phyloP scores from a whole-genome alignment of 2,797 vertebrate species.

The Danio tinwini region DNA sequence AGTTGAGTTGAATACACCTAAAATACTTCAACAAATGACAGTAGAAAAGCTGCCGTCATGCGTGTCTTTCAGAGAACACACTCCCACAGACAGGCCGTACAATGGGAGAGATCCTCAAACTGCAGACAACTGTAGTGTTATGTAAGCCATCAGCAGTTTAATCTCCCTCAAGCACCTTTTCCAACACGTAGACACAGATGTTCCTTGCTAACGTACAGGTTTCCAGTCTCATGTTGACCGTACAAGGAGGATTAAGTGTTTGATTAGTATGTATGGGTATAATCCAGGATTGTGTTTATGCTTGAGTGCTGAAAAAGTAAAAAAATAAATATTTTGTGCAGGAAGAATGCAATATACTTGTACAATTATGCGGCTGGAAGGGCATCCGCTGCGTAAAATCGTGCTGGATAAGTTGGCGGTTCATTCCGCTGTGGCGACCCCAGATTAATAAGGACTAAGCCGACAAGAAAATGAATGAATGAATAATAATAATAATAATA shows the following conservation, averaged over 20 bases:
- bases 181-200: conserved; percentile 17
- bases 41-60: neutral
- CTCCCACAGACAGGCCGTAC: neutral
- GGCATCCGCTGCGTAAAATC: no score
- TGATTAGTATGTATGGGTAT: neutral
- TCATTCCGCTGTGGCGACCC: no score
- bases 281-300: conserved; percentile 8
- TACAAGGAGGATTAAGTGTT: neutral
- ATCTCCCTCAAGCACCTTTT: conserved; percentile 34
- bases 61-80: neutral
- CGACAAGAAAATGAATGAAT: no score
- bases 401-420: no score
- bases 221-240: neutral
- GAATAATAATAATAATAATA: no score
- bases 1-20: neutral
- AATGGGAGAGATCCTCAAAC: conserved; percentile 4
- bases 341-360: neutral
- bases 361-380: no score
- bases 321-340: neutral
- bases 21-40: neutral
- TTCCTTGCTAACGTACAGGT: neutral
- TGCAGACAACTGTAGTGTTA: conserved; percentile 31
- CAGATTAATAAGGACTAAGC: no score
- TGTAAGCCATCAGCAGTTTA: neutral
- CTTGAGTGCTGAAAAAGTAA: neutral